Evolutionary conservation across 1,140 invertebrate species (phyloP).

Genomic region (Drosophila dunni): DNA sequence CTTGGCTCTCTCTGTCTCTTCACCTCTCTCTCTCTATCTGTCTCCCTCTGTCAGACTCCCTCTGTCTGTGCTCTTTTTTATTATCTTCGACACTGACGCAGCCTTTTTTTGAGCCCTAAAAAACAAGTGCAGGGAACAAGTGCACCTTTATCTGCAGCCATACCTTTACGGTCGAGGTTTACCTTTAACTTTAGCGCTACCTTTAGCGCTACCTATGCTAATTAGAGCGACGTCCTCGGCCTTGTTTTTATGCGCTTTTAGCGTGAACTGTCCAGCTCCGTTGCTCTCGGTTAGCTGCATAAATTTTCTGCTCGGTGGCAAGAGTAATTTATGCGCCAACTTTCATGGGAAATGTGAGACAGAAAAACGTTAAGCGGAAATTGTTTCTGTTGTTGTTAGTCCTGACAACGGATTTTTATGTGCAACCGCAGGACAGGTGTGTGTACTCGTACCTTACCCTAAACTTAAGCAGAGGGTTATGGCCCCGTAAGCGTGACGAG

Average conservation of each 20-base stretch:
- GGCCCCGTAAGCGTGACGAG: constrained; percentile 61
- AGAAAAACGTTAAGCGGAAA: constrained; percentile 78
- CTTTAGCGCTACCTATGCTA: constrained; percentile 64
- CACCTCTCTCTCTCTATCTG: background rate
- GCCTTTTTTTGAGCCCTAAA: constrained; percentile 31
- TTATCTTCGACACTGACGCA: constrained; percentile 31
- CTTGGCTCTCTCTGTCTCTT: background rate
- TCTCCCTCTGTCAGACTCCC: too few species aligned
- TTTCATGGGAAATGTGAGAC: constrained; percentile 72
- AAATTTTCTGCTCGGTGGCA: constrained; percentile 76
- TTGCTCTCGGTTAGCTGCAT: constrained; percentile 54
- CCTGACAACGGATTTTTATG: constrained; percentile 61
- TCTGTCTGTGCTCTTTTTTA: constrained; percentile 19
- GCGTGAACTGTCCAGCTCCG: constrained; percentile 65
- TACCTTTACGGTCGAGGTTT: constrained; percentile 6
- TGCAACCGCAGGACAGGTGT: constrained; percentile 72
- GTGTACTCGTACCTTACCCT: constrained; percentile 33
- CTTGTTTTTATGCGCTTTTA: constrained; percentile 79
- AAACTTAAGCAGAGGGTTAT: constrained; percentile 21
- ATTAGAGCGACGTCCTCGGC: constrained; percentile 79
- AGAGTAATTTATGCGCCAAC: constrained; percentile 71
- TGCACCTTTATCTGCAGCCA: constrained; percentile 50
- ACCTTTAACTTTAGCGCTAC: constrained; percentile 30
- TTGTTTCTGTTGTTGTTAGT: constrained; percentile 45
- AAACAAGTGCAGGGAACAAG: constrained; percentile 66